phyloP scores from a whole-genome alignment of 37 sponge, comb jelly and placozoan genomes.

The Aphrocallistes beatrix region DNA sequence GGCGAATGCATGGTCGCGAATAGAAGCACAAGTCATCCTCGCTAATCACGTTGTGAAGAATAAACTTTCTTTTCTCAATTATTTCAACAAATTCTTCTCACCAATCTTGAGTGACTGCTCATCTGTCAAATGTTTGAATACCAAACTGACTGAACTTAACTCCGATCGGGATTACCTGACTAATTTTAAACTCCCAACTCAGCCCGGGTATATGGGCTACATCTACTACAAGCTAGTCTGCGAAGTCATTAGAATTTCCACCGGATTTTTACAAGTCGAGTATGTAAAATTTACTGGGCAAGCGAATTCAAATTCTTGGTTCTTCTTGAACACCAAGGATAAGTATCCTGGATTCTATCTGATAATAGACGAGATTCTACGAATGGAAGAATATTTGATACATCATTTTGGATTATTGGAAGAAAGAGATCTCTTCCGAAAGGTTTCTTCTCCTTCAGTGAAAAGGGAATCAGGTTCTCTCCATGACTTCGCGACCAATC shows the following conservation, averaged over 20 bases:
- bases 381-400: not conserved
- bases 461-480: not conserved
- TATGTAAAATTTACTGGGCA: not conserved
- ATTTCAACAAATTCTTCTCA: not conserved
- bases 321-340: not conserved
- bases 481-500: too few species aligned
- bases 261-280: not conserved
- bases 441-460: not conserved
- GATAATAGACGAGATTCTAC: not conserved
- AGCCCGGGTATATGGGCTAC: not conserved
- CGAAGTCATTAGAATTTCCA: not conserved
- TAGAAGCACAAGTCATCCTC: not conserved
- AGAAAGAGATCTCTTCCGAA: not conserved
- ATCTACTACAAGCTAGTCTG: conserved; percentile 1
- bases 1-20: not conserved
- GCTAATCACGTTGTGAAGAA: not conserved
- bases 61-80: not conserved
- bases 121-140: not conserved
- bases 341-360: not conserved
- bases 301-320: not conserved
- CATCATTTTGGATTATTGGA: not conserved
- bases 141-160: not conserved
- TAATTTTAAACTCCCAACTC: not conserved
- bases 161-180: not conserved
- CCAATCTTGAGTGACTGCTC: not conserved